A percentile compares a stretch with the other conserved stretches of the same genome.
Evolutionary conservation across 2,113 vertebrate genomes (phyloP).

Genomic region (Calidris pugnax): DNA sequence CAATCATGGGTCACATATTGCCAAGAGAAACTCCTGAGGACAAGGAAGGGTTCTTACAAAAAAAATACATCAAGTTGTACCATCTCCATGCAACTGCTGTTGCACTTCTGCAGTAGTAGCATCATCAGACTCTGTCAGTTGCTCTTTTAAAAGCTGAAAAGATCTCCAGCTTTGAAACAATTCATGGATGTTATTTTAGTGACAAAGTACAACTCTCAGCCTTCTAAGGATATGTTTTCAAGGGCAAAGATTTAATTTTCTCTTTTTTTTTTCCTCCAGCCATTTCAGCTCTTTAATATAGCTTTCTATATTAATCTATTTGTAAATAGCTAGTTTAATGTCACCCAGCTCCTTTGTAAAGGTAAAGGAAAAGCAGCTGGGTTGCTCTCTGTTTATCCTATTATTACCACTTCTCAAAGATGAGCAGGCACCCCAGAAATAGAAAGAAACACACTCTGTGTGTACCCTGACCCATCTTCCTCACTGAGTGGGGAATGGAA

Average conservation of each 20-base stretch:
- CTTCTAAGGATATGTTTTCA: neutral
- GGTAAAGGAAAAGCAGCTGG: neutral
- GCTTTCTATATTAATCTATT: neutral
- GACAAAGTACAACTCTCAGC: neutral
- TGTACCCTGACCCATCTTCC: neutral
- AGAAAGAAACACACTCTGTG: rapidly evolving
- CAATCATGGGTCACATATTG: neutral
- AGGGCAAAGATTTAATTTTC: neutral
- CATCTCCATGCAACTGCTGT: neutral
- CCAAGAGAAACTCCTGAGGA: neutral
- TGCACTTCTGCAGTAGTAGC: neutral
- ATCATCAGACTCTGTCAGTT: neutral
- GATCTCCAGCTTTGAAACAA: neutral
- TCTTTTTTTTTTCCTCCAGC: neutral
- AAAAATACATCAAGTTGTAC: neutral
- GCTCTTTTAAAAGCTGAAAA: neutral
- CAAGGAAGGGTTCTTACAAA: neutral
- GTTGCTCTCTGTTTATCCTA: neutral
- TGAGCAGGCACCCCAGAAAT: neutral
- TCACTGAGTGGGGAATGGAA: neutral
- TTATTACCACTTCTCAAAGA: neutral
- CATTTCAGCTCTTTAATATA: neutral
- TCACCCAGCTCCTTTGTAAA: neutral
- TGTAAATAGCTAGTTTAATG: neutral
- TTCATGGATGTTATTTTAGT: neutral